Evolutionary conservation across 2,113 vertebrate species (phyloP), one percentile per base, ranked within the genome.

Genomic region (Pangasianodon hypophthalmus): DNA sequence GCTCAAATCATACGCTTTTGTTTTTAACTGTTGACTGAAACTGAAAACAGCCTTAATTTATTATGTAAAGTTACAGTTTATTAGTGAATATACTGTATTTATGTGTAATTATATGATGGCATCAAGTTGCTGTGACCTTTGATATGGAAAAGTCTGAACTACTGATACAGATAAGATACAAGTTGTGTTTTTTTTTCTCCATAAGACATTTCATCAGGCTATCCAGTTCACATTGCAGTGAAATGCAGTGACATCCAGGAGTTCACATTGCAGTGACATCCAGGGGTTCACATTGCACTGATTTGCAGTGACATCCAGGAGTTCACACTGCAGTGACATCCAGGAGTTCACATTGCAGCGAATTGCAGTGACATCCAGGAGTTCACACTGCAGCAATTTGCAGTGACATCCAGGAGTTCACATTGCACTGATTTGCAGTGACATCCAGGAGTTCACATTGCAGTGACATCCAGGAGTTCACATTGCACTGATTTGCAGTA

Each of bases 111-210:
- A 19, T n/a, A 26, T 50, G 77, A 29, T n/a, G 8, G 4, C 9
- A 62, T 62, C 2, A 84, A 24, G 83, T 67, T 64, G 11, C 44
- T 64, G 16, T 85, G 56, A 85, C 83, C 83, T 85, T 85, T 85
- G 56, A 85, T 29, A 14, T 29, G 10, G 41, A 64, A 29, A 11
- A 64, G 14, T 64, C 24, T 85, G 56, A 46, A 29, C 11, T 85
- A 8, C 24, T 64, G 48, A 81, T 67, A 18, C 24, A 18, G 83
- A 64, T 85, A 64, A 64, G 24, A 62, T 24, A 62, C 2, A 48
- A 19, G 29, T 85, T 83, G 48, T 37, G n/a, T 52, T 52, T 10
- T 2, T 32, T 2, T 41, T 13, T 29, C n/a, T 7, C 10, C 44
- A 50, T 41, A 50, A 80, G n/a, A n/a, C 46, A 50, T n/a, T 50